Conservation (phyloP, 2,888 invertebrate genomes). For the Epinotia demarniana region DNA sequence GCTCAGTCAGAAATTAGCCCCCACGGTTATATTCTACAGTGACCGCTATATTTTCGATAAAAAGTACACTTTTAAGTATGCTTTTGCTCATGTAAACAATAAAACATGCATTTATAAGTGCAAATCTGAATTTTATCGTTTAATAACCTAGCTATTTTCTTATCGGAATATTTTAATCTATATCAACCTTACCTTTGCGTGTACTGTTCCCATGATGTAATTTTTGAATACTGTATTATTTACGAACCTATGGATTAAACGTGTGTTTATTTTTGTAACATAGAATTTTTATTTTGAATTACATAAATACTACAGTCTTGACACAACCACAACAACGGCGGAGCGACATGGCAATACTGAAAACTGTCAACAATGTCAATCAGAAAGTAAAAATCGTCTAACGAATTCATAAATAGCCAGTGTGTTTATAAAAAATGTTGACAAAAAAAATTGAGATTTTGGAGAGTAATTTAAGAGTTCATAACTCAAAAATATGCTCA, state of each 20-base stretch:
- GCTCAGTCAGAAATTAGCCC: not conserved
- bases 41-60: not conserved
- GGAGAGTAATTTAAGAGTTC: not conserved
- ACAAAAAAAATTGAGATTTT: not conserved
- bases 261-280: conserved; percentile 51
- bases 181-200: conserved; percentile 68
- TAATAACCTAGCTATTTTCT: conserved; percentile 28
- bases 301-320: conserved; percentile 61
- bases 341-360: conserved; percentile 41
- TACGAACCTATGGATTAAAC: conserved; percentile 38
- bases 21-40: not conserved
- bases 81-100: conserved; percentile 11
- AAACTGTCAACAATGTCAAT: conserved; percentile 3
- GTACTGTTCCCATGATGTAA: conserved; percentile 71
- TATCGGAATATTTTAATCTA: conserved; percentile 3
- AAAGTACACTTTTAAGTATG: not conserved
- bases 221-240: conserved; percentile 9
- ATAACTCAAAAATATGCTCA: not conserved
- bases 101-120: not conserved
- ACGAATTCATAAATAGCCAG: not conserved
- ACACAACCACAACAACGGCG: conserved; percentile 47
- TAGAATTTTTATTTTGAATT: conserved; percentile 66
- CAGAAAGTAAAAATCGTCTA: not conserved
- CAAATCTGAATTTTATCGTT: not conserved
- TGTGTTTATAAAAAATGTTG: not conserved